A percentile compares a stretch with the other conserved stretches of the same genome.
phyloP scores from a whole-genome alignment of 2,113 vertebrate species.

The Grammomys dolichurus region DNA sequence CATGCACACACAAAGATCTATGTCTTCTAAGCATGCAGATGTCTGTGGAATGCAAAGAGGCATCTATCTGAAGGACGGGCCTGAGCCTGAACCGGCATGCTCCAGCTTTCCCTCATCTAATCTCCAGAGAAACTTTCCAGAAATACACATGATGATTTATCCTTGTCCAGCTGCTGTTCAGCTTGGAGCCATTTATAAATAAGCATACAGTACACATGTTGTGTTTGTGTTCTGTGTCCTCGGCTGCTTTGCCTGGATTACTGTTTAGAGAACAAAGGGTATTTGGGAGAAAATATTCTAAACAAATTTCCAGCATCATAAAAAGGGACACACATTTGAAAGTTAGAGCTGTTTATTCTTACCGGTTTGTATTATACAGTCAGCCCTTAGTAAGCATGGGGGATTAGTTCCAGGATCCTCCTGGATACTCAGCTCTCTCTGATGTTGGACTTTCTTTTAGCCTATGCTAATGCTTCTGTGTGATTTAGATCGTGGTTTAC shows the following conservation, averaged over 20 bases:
- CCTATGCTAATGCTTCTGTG: not conserved
- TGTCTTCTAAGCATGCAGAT: not conserved
- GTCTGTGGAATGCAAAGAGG: not conserved
- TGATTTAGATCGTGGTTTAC: not conserved
- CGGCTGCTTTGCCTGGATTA: not conserved
- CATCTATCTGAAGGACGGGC: not conserved
- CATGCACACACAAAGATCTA: not conserved
- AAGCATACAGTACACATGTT: not conserved
- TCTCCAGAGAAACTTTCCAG: conserved; percentile 11
- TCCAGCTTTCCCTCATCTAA: not conserved
- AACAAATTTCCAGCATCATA: not conserved
- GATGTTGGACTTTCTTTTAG: not conserved
- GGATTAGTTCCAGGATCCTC: not conserved
- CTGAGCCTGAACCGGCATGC: not conserved
- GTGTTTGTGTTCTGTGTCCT: not conserved
- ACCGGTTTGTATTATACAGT: not conserved
- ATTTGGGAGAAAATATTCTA: conserved; percentile 1
- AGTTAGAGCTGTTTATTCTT: conserved; percentile 17
- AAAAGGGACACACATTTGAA: conserved; percentile 23
- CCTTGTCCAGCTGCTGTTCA: not conserved
- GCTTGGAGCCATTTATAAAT: conserved; percentile 22
- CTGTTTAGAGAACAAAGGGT: not conserved
- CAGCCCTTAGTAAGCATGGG: not conserved
- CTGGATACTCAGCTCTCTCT: not conserved
- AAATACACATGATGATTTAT: not conserved